Conservation (phyloP, 64 coral and sea anemone species). For the Montipora foliosa region DNA sequence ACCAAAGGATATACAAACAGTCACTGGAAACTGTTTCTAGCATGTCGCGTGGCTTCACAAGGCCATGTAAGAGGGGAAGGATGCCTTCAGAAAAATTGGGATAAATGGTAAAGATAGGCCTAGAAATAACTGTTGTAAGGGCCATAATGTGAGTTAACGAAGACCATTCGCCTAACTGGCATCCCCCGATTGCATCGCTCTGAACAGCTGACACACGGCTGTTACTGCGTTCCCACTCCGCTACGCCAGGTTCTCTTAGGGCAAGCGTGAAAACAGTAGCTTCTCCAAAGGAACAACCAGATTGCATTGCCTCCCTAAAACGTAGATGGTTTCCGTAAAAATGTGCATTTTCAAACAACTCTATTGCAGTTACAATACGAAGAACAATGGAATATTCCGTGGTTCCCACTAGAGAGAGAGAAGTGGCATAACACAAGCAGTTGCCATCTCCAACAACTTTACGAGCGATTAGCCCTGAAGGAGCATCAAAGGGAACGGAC, state of each 20-base stretch:
- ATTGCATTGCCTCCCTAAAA: slow-evolving; percentile 15
- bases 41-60: neutral
- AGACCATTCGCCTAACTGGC: neutral
- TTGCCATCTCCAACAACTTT: slow-evolving; percentile 36
- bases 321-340: slow-evolving; percentile 15
- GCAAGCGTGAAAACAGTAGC: slow-evolving; percentile 35
- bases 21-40: neutral
- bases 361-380: neutral
- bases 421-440: slow-evolving; percentile 26
- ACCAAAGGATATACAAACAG: slow-evolving; percentile 41
- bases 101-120: neutral
- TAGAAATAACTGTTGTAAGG: neutral
- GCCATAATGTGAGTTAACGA: neutral
- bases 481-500: slow-evolving; percentile 9
- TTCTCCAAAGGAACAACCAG: slow-evolving; percentile 14
- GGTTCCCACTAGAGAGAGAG: slow-evolving; percentile 11
- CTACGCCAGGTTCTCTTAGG: slow-evolving; percentile 5
- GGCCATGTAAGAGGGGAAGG: neutral
- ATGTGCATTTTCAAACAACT: slow-evolving; percentile 9
- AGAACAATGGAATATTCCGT: neutral
- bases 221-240: neutral
- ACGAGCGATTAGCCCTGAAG: neutral
- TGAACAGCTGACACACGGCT: neutral
- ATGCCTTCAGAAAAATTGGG: neutral
- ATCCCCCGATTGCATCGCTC: neutral